Percentiles rank a stretch among this genome's conserved stretches.
Evolutionary conservation across 2,797 vertebrate species (phyloP).

Genomic region (Squalus acanthias): DNA sequence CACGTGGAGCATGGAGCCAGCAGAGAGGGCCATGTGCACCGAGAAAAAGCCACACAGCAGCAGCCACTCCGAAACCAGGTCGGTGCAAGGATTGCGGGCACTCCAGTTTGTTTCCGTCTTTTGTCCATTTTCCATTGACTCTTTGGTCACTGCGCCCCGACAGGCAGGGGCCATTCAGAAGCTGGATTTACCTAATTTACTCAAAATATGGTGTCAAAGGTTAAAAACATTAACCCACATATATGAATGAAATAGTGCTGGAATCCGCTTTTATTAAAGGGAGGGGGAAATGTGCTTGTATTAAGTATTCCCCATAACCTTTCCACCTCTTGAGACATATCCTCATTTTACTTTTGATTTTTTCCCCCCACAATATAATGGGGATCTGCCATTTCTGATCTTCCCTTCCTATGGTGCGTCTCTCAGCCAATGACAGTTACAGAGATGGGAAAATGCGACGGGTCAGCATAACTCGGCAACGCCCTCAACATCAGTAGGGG

Average conservation of each 20-base stretch:
- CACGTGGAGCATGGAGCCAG: conserved; percentile 88
- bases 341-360: conserved; percentile 39
- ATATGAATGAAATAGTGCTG: not conserved
- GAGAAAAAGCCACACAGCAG: conserved; percentile 82
- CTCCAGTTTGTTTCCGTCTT: not conserved
- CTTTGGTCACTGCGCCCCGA: too few species aligned
- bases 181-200: not conserved
- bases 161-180: not conserved
- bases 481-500: not conserved
- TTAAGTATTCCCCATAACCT: not conserved
- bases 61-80: conserved; percentile 92
- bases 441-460: not conserved
- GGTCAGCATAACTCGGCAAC: not conserved
- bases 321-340: not conserved
- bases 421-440: not conserved
- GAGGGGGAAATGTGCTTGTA: not conserved
- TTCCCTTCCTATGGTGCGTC: conserved; percentile 46
- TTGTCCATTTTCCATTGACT: not conserved
- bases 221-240: not conserved
- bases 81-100: conserved; percentile 36
- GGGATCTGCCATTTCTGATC: conserved; percentile 40
- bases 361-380: too few species aligned
- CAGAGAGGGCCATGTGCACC: conserved; percentile 81
- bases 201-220: not conserved
- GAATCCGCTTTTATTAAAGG: not conserved